These are phyloP conservation scores for Periparus ater DNA, from an alignment of 2,797 vertebrate species.

Conservation along the genomic window DNA sequence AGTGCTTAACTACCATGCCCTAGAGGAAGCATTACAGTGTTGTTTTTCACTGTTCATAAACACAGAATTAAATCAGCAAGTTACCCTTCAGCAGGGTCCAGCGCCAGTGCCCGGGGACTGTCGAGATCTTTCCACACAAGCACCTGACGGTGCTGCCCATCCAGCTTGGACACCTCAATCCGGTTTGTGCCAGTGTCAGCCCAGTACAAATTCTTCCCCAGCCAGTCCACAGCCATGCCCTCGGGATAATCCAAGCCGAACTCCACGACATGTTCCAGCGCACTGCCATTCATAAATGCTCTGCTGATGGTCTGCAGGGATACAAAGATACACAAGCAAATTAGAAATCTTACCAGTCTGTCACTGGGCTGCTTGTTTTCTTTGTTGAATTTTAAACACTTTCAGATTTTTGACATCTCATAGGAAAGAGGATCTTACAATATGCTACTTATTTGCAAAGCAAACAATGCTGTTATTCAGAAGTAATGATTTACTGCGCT, in stretches of 20 bases:
- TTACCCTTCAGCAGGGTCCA: conserved; percentile 96
- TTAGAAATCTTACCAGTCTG: conserved; percentile 23
- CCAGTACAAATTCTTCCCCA: conserved; percentile 98
- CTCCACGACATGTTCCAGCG: conserved; percentile 93
- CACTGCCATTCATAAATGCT: conserved; percentile 96
- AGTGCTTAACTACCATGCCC: neutral
- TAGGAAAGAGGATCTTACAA: conserved; percentile 30
- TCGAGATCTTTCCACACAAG: conserved; percentile 98
- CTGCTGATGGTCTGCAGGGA: conserved; percentile 92
- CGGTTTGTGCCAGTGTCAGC: conserved; percentile 96
- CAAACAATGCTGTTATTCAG: conserved; percentile 53
- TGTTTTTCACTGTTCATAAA: neutral
- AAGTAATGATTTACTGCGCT: conserved; percentile 32
- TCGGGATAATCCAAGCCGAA: conserved; percentile 97
- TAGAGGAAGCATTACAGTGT: neutral
- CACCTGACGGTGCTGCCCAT: conserved; percentile 94
- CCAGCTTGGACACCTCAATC: conserved; percentile 95
- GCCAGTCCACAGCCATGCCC: conserved; percentile 98
- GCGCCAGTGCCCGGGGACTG: conserved; percentile 90
- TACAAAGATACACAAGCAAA: conserved; percentile 28
- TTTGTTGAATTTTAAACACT: conserved; percentile 53
- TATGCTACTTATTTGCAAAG: conserved; percentile 32
- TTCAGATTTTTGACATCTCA: conserved; percentile 47
- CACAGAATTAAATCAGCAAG: conserved; percentile 7
- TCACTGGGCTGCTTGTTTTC: neutral